Conservation (phyloP, 2,888 invertebrate genomes). For the Hydriomena furcata region DNA sequence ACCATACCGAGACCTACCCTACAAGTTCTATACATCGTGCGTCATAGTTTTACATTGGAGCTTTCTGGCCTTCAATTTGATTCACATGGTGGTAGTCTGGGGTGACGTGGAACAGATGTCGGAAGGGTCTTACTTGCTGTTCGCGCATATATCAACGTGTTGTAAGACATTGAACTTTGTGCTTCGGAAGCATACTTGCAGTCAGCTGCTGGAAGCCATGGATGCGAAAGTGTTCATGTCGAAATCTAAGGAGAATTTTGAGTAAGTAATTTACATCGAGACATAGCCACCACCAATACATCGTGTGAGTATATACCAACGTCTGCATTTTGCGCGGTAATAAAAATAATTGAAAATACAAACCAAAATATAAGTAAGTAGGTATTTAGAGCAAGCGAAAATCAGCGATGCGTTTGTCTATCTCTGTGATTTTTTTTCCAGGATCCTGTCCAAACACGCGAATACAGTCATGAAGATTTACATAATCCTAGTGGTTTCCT, state of each 20-base stretch:
- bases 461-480: conserved; percentile 4
- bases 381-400: no score
- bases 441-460: conserved; percentile 1
- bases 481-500: neutral
- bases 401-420: no score
- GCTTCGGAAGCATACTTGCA: neutral
- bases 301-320: no score
- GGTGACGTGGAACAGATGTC: conserved; percentile 10
- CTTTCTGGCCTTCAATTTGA: conserved; percentile 1
- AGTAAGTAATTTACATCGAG: conserved; percentile 3
- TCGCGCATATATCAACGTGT: conserved; percentile 1
- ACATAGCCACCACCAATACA: no score
- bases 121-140: conserved; percentile 3
- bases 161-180: neutral
- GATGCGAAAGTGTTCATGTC: conserved; percentile 1
- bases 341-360: no score
- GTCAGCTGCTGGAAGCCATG: neutral
- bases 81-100: conserved; percentile 4
- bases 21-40: neutral
- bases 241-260: neutral
- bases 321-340: no score
- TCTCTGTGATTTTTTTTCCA: neutral
- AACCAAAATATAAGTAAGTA: no score
- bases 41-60: neutral
- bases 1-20: neutral